Conservation (phyloP, 2,888 invertebrate genomes). For the Euzetes globulus region DNA sequence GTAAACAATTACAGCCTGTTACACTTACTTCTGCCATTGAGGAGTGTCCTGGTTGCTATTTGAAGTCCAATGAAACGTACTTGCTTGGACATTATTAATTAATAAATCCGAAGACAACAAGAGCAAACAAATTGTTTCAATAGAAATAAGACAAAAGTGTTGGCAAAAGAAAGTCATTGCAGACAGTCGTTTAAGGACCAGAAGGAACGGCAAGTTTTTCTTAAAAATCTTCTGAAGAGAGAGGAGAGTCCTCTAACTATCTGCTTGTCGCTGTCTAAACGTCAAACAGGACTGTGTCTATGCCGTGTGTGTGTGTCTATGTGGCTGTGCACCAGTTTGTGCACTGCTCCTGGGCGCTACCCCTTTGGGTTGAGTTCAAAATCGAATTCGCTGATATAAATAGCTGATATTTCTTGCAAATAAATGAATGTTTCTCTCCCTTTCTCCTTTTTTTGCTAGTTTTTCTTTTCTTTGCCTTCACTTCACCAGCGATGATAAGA, state of each 20-base stretch:
- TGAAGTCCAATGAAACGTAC: not conserved
- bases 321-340: not conserved
- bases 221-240: too few species aligned
- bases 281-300: not conserved
- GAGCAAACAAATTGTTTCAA: not conserved
- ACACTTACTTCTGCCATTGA: not conserved
- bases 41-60: not conserved
- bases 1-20: too few species aligned
- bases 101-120: not conserved
- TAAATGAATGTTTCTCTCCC: too few species aligned
- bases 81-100: not conserved
- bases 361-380: slow-evolving; percentile 11
- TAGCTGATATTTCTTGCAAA: too few species aligned
- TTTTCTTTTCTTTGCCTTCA: too few species aligned
- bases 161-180: too few species aligned
- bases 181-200: too few species aligned
- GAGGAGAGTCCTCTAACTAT: too few species aligned
- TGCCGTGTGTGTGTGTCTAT: not conserved
- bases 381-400: not conserved
- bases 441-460: too few species aligned
- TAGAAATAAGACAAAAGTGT: not conserved
- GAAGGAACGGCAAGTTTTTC: too few species aligned
- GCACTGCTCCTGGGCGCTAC: not conserved
- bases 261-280: not conserved
- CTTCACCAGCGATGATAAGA: too few species aligned